These are phyloP conservation scores for Chelonia mydas DNA, from an alignment of 2,797 vertebrate species.

Conservation along the genomic window DNA sequence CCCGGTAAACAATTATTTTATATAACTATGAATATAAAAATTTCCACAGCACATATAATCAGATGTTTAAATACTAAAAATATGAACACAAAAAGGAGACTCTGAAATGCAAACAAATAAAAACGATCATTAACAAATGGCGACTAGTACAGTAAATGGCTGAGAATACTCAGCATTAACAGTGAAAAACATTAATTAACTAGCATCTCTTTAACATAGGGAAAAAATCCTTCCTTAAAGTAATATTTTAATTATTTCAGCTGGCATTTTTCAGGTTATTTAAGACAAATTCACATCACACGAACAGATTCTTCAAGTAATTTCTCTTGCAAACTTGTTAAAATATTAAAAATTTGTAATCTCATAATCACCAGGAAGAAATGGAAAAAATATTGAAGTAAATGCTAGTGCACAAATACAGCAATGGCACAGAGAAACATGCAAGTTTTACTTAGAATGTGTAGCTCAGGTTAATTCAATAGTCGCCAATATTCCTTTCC, in stretches of 20 bases:
- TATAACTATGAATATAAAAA: conserved; percentile 26
- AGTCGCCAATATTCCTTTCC: background rate
- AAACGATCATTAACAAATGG: conserved; percentile 62
- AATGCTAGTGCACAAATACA: background rate
- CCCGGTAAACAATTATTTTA: conserved; percentile 72
- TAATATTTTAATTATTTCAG: background rate
- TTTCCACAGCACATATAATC: conserved; percentile 6
- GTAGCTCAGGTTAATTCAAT: background rate
- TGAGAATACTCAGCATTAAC: conserved; percentile 41
- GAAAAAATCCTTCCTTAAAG: background rate
- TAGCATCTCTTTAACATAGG: conserved; percentile 15
- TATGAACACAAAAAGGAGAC: conserved; percentile 20
- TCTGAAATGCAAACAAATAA: conserved; percentile 55
- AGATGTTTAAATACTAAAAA: conserved; percentile 53
- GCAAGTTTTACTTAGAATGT: background rate
- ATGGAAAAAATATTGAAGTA: background rate
- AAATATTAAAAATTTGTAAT: background rate
- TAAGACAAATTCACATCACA: background rate
- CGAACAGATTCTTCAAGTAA: conserved; percentile 9
- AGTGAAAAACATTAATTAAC: conserved; percentile 69
- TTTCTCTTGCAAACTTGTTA: conserved; percentile 17
- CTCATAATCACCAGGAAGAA: background rate
- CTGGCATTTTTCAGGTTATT: conserved; percentile 1
- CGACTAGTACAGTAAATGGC: background rate
- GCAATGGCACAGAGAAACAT: background rate